Base-by-base conservation (phyloP, 2,888 invertebrate species). In the Pediacus dermestoides region DNA sequence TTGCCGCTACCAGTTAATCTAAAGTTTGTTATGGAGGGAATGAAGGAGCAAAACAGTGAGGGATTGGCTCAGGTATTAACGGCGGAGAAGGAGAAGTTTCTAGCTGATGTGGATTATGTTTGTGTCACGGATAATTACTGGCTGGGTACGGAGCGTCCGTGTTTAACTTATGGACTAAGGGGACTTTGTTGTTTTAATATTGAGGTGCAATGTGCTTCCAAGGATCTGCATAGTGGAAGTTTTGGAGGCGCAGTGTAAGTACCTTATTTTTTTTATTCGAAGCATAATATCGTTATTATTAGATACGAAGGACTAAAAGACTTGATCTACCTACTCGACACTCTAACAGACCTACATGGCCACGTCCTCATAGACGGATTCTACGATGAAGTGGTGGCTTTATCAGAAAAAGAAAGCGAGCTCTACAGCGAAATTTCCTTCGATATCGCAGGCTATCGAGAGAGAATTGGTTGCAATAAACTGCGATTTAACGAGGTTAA, bases 61-160 rank as follows among this genome's bases (percentile, higher is more conserved):
- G 96, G 96, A 10, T 73, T 97, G 10, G 92, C 94, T 66, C 88
- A 87, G 1, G 72, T 94, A 6, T 74, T 97, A 0, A 71, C 73
- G 52, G 64, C 74, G 1, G 72, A 76, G 48, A 85, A 86, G 62
- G 82, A 86, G 52, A 78, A 78, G 10, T 94, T 92, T 67, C 77
- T 95, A 18, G 74, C 80, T 35, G 77, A 79, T 63, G 84, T 91
- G 0, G 95, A 96, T 68, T 95, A 81, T 71, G 90, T 94, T n/a
- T 95, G 95, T 67, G 96, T 97, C 63, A 94, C 94, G 15, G 97
- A 97, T 67, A 97, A 95, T 71, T 97, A 96, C 67, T 97, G 96
- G 96, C 72, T 97, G 42, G 96, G 96, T 1, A 94, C 85, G 45
- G 84, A 81, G 10, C 93, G 92, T 63, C 97, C 97, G 0, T 97